These are phyloP conservation scores for Pseudomyrmex dendroicus DNA, from an alignment of 1,140 invertebrate species.

Conservation along the genomic window DNA sequence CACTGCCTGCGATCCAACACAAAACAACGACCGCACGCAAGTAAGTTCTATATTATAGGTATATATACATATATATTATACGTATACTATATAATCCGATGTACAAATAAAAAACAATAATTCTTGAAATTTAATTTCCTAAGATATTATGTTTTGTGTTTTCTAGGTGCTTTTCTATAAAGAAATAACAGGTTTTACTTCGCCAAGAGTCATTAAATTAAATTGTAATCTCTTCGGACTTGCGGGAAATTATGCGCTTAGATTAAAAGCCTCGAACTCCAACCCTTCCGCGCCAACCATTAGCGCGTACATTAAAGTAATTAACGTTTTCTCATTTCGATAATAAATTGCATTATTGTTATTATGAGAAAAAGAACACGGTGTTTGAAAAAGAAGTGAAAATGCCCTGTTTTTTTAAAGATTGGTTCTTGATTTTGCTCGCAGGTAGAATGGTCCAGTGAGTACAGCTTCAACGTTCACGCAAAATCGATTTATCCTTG, in stretches of 20 bases:
- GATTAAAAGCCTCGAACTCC: constrained; percentile 86
- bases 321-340: neutral
- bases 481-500: constrained; percentile 92
- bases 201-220: constrained; percentile 87
- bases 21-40: constrained; percentile 80
- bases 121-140: neutral
- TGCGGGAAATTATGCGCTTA: constrained; percentile 90
- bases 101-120: neutral
- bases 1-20: constrained; percentile 81
- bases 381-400: no score
- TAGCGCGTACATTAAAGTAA: constrained; percentile 89
- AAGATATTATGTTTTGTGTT: neutral
- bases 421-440: constrained; percentile 65
- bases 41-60: constrained; percentile 67
- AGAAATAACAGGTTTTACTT: constrained; percentile 89
- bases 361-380: no score
- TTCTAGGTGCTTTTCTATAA: constrained; percentile 88
- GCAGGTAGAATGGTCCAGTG: constrained; percentile 92
- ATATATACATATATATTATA: neutral
- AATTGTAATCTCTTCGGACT: constrained; percentile 92
- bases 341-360: neutral
- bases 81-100: neutral
- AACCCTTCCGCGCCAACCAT: constrained; percentile 86
- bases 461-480: constrained; percentile 93
- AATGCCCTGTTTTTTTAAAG: neutral